Evolutionary conservation across 2,797 vertebrate genomes (phyloP).

Genomic region (Echiichthys vipera): DNA sequence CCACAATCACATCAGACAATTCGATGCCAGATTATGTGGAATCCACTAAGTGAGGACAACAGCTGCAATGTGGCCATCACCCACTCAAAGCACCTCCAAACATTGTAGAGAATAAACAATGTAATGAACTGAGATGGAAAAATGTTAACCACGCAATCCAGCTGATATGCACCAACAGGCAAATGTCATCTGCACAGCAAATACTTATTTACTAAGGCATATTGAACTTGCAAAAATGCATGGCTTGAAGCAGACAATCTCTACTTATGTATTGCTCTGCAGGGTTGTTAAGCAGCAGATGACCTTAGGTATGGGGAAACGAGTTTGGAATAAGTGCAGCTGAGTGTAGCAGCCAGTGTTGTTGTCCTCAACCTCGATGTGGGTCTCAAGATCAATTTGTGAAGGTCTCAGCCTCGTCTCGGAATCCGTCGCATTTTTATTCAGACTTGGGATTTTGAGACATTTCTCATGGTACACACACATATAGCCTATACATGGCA

Average conservation of each 20-base stretch:
- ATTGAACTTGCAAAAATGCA: constrained; percentile 1
- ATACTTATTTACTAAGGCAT: constrained; percentile 3
- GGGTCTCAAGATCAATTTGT: too few relatives aligned
- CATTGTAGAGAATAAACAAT: not conserved
- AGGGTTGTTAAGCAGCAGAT: constrained; percentile 17
- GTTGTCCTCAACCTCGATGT: too few relatives aligned
- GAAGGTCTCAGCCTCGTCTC: too few relatives aligned
- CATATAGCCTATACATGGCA: too few relatives aligned
- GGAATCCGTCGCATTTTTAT: too few relatives aligned
- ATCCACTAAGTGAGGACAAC: constrained; percentile 11
- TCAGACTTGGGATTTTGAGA: too few relatives aligned
- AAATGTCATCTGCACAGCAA: constrained; percentile 7
- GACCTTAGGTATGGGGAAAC: constrained; percentile 3
- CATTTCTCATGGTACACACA: too few relatives aligned
- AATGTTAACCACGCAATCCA: not conserved
- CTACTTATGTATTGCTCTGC: not conserved
- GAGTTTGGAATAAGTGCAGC: constrained; percentile 15
- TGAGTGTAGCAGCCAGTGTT: too few relatives aligned
- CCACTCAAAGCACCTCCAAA: constrained; percentile 15
- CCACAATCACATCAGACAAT: constrained; percentile 5
- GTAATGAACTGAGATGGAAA: not conserved
- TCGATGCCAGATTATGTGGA: constrained; percentile 3
- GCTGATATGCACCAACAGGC: constrained; percentile 12
- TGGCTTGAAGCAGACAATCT: not conserved
- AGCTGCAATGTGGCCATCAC: constrained; percentile 22